Evolutionary conservation across 1,140 invertebrate genomes (phyloP).

Genomic region (Dendrolimus kikuchii): DNA sequence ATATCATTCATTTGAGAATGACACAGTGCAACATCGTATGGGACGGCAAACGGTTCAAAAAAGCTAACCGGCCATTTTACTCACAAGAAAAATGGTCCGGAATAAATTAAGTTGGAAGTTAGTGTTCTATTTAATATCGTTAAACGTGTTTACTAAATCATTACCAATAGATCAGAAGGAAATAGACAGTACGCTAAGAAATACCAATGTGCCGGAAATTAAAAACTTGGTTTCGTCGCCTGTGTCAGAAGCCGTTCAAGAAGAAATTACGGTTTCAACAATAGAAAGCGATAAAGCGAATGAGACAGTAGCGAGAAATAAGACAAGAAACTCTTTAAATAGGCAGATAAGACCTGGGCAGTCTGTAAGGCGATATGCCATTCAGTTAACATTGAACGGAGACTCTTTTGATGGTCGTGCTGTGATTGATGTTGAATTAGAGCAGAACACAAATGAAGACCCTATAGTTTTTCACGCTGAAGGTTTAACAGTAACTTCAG

Average conservation of each 20-base stretch:
- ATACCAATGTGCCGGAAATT: not conserved
- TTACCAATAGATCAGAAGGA: constrained; percentile 16
- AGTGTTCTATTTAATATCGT: constrained; percentile 15
- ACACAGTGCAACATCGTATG: constrained; percentile 29
- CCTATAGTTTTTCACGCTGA: constrained; percentile 30
- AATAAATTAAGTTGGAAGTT: constrained; percentile 38
- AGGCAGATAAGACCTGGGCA: constrained; percentile 36
- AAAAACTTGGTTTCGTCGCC: not conserved
- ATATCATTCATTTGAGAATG: constrained; percentile 25
- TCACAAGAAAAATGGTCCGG: constrained; percentile 38
- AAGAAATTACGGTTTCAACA: not conserved
- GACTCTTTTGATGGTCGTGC: constrained; percentile 31
- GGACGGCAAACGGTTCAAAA: constrained; percentile 12
- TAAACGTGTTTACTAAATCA: constrained; percentile 27
- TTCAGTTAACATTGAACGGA: constrained; percentile 30
- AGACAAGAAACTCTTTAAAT: constrained; percentile 4
- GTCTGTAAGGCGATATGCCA: constrained; percentile 23
- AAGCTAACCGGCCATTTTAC: constrained; percentile 25
- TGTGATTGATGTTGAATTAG: constrained; percentile 34
- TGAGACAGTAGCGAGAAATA: constrained; percentile 6
- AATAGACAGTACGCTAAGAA: not conserved
- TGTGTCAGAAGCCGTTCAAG: not conserved
- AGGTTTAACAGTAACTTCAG: constrained; percentile 25
- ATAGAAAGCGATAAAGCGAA: constrained; percentile 7
- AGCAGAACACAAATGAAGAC: constrained; percentile 22